Evolutionary conservation across 2,888 invertebrate species (phyloP).

Genomic region (Melanchra persicariae): DNA sequence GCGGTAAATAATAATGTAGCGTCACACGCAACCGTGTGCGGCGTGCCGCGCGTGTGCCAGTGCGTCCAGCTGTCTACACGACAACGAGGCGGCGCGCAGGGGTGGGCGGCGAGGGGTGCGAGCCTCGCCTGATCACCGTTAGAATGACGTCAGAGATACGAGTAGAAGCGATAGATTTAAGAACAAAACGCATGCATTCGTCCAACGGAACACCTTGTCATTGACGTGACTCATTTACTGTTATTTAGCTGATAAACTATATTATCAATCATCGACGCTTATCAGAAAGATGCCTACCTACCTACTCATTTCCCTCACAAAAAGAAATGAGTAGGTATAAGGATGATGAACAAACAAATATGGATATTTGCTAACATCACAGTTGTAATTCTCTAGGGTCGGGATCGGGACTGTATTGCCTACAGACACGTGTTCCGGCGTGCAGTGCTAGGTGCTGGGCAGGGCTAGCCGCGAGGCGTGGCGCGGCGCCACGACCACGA

Average conservation of each 20-base stretch:
- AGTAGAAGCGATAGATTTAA: conserved; percentile 23
- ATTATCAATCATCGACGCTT: conserved; percentile 36
- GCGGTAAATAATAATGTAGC: conserved; percentile 7
- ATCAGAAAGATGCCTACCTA: conserved; percentile 21
- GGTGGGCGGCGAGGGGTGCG: not conserved
- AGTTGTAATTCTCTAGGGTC: not conserved
- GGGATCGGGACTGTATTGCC: not conserved
- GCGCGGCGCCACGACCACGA: not conserved
- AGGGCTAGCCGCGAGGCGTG: too few species aligned
- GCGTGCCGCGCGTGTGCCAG: not conserved
- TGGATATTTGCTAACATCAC: not conserved
- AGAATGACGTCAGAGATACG: conserved; percentile 1
- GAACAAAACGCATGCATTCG: not conserved
- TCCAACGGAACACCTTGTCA: conserved; percentile 10
- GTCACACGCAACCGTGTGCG: not conserved
- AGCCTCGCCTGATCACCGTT: not conserved
- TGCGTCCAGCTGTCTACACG: not conserved
- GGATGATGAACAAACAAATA: not conserved
- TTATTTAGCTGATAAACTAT: conserved; percentile 43
- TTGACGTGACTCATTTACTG: conserved; percentile 11
- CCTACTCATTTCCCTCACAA: not conserved
- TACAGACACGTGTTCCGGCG: not conserved
- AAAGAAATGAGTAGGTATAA: not conserved
- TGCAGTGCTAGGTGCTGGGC: not conserved
- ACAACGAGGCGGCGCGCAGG: too few species aligned